These are phyloP conservation scores for Electrona antarctica DNA, from an alignment of 2,113 vertebrate genomes.

Conservation along the genomic window DNA sequence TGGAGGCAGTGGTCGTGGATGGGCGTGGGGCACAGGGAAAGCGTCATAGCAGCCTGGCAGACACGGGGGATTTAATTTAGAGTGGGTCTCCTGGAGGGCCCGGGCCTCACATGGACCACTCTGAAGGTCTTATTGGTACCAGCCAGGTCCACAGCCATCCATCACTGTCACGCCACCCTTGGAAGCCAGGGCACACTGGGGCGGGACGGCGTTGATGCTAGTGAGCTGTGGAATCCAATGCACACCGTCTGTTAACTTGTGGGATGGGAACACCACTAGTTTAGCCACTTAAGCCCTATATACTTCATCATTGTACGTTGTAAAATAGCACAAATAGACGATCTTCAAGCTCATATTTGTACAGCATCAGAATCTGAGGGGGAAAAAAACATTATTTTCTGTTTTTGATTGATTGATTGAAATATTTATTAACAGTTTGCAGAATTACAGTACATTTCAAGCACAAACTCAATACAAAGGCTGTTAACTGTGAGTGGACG, in stretches of 20 bases:
- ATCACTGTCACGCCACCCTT: slow-evolving; percentile 78
- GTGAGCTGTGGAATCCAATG: slow-evolving; percentile 39
- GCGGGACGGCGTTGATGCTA: slow-evolving; percentile 48
- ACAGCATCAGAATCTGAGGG: too few relatives aligned
- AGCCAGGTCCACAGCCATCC: slow-evolving; percentile 71
- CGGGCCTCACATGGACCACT: slow-evolving; percentile 62
- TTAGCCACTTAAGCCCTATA: too few relatives aligned
- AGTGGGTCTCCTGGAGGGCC: slow-evolving; percentile 70
- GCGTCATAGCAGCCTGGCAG: slow-evolving; percentile 63
- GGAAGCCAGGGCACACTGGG: slow-evolving; percentile 36
- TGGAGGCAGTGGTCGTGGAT: slow-evolving; percentile 59
- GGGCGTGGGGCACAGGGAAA: slow-evolving; percentile 56
- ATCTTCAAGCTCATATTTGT: too few relatives aligned
- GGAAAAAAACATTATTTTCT: too few relatives aligned
- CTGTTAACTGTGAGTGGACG: too few relatives aligned
- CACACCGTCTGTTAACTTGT: slow-evolving; percentile 18
- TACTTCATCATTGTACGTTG: too few relatives aligned
- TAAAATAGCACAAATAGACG: too few relatives aligned
- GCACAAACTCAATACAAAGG: too few relatives aligned
- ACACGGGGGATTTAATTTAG: slow-evolving; percentile 82
- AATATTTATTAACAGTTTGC: too few relatives aligned
- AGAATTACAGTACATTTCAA: too few relatives aligned
- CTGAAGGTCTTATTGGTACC: slow-evolving; percentile 73
- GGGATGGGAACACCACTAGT: background rate
- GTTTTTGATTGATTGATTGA: too few relatives aligned